Percentiles rank a stretch among this genome's conserved stretches.
Conservation (phyloP, 2,797 vertebrate genomes). For the Gobio occitaniae region DNA sequence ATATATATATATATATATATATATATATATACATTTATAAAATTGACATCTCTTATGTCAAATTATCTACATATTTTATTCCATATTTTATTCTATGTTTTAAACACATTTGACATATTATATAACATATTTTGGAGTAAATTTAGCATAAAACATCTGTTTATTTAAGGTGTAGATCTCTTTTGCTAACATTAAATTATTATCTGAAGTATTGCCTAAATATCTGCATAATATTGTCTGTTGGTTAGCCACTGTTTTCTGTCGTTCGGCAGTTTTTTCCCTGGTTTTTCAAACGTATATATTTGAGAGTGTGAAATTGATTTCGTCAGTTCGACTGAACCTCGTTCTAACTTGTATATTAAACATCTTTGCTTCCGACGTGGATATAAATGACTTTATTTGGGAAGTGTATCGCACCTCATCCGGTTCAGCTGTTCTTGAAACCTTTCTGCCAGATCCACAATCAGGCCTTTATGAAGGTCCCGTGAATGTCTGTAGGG, state of each 20-base stretch:
- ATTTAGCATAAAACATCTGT: background rate
- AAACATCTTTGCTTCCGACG: background rate
- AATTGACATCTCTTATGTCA: background rate
- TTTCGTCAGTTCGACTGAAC: background rate
- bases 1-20: background rate
- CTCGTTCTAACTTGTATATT: background rate
- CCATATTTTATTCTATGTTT: no score
- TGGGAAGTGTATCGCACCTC: background rate
- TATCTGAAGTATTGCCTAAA: no score
- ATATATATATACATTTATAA: background rate
- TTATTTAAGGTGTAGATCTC: background rate
- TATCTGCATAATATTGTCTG: no score
- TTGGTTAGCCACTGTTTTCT: no score
- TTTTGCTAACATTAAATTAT: no score
- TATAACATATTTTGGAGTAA: background rate
- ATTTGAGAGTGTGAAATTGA: background rate
- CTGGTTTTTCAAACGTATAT: no score
- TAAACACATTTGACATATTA: no score
- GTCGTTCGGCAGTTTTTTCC: no score
- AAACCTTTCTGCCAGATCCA: constrained; percentile 1
- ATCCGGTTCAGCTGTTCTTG: background rate
- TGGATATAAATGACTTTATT: background rate
- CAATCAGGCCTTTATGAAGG: constrained; percentile 23
- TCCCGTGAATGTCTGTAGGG: background rate
- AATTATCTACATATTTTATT: background rate